These are phyloP conservation scores for Hedychridium roseum DNA, from an alignment of 2,888 invertebrate genomes.

Conservation along the genomic window DNA sequence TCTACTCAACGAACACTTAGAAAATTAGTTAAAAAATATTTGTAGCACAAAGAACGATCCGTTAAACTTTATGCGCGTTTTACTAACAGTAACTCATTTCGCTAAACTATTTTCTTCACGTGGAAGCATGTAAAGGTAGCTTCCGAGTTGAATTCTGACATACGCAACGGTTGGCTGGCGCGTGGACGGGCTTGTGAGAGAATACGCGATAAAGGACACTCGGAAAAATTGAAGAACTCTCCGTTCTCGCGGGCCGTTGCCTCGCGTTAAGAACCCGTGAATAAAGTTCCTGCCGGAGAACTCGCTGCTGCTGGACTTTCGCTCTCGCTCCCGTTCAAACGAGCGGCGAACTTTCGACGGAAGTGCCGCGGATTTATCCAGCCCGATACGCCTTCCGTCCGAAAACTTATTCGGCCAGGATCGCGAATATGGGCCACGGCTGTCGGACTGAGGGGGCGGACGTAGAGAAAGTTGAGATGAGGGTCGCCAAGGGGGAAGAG, in stretches of 20 bases:
- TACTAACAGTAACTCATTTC: too few species aligned
- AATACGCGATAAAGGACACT: constrained; percentile 19
- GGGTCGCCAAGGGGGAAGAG: not conserved
- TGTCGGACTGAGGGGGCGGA: constrained; percentile 23
- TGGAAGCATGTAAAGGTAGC: too few species aligned
- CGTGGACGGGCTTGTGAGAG: constrained; percentile 10
- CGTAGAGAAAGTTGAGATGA: too few species aligned
- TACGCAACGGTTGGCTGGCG: too few species aligned
- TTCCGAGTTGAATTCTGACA: too few species aligned
- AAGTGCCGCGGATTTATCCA: constrained; percentile 16
- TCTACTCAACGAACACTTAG: too few species aligned
- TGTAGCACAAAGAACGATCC: too few species aligned
- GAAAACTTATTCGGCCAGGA: constrained; percentile 35
- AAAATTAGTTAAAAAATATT: too few species aligned
- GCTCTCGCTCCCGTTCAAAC: not conserved
- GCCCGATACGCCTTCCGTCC: constrained; percentile 27
- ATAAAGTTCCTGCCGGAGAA: constrained; percentile 17
- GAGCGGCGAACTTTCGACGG: constrained; percentile 17
- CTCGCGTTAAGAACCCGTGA: constrained; percentile 28
- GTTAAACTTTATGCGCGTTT: too few species aligned
- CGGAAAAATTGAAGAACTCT: constrained; percentile 27
- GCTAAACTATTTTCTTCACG: too few species aligned
- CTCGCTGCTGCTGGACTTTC: constrained; percentile 18
- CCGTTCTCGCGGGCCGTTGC: constrained; percentile 26
- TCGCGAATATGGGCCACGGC: too few species aligned